Evolutionary conservation across 2,888 invertebrate species (phyloP).

Genomic region (Theretra japonica): DNA sequence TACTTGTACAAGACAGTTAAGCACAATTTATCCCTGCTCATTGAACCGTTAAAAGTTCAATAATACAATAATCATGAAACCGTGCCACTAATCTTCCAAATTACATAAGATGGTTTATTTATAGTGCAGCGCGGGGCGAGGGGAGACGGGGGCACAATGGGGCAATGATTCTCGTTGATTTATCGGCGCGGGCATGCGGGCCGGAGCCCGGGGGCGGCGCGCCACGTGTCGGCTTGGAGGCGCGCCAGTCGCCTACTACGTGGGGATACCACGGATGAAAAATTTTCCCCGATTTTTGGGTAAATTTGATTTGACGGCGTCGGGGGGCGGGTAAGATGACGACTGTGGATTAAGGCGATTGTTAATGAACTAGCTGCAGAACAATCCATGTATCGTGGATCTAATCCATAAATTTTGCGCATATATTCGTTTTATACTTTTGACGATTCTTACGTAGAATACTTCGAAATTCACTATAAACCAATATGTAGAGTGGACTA

Average conservation of each 20-base stretch:
- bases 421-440: too few species aligned
- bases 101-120: slow-evolving; percentile 60
- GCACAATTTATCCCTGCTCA: not conserved
- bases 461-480: too few species aligned
- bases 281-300: not conserved
- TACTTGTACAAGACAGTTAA: not conserved
- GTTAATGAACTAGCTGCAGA: too few species aligned
- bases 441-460: too few species aligned
- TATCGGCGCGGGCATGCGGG: slow-evolving; percentile 31
- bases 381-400: too few species aligned
- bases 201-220: slow-evolving; percentile 28
- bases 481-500: too few species aligned
- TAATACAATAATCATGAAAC: slow-evolving; percentile 38
- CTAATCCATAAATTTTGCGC: too few species aligned
- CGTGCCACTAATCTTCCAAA: slow-evolving; percentile 42
- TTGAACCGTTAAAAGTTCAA: slow-evolving; percentile 14
- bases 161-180: slow-evolving; percentile 61
- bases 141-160: slow-evolving; percentile 50
- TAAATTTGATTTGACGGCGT: too few species aligned
- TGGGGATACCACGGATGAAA: slow-evolving; percentile 29
- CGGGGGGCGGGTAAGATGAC: too few species aligned
- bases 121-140: slow-evolving; percentile 38
- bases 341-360: too few species aligned
- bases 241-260: slow-evolving; percentile 43
- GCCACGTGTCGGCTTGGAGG: slow-evolving; percentile 52